phyloP scores from a whole-genome alignment of 2,888 invertebrate genomes.

The Tetheella fluctuosa region DNA sequence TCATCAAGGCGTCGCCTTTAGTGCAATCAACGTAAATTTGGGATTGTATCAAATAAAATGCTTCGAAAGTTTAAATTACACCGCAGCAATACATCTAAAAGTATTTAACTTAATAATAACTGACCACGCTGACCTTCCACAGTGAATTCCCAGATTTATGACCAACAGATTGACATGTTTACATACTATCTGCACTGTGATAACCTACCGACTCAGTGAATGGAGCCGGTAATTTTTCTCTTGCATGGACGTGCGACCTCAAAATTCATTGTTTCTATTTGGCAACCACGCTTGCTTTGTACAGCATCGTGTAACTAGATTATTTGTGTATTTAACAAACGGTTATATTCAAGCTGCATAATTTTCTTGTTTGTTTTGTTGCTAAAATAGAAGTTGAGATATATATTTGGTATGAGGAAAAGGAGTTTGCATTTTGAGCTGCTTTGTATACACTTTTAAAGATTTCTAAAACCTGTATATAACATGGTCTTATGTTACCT shows the following conservation, averaged over 20 bases:
- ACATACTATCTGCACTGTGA: neutral
- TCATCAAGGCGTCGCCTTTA: too few species aligned
- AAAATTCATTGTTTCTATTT: slow-evolving; percentile 1
- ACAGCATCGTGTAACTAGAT: neutral
- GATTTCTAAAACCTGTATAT: too few species aligned
- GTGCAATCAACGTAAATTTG: neutral
- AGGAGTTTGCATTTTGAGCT: neutral
- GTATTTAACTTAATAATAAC: neutral
- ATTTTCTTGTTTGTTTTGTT: slow-evolving; percentile 4
- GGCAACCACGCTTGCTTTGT: slow-evolving; percentile 4
- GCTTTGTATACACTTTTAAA: too few species aligned
- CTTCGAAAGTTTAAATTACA: neutral
- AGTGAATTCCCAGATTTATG: slow-evolving; percentile 4
- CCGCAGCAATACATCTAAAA: neutral
- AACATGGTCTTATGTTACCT: too few species aligned
- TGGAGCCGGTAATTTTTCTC: slow-evolving; percentile 4
- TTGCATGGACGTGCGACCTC: neutral
- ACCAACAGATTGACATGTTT: neutral
- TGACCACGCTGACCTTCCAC: slow-evolving; percentile 4
- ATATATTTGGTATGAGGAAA: neutral
- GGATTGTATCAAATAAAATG: neutral
- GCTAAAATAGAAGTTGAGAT: neutral
- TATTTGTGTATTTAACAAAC: slow-evolving; percentile 2
- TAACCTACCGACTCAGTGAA: neutral
- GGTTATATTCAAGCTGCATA: slow-evolving; percentile 4